A percentile compares a stretch with the other conserved stretches of the same genome.
These are phyloP conservation scores for Vimba vimba DNA, from an alignment of 2,113 vertebrate species.

Conservation along the genomic window DNA sequence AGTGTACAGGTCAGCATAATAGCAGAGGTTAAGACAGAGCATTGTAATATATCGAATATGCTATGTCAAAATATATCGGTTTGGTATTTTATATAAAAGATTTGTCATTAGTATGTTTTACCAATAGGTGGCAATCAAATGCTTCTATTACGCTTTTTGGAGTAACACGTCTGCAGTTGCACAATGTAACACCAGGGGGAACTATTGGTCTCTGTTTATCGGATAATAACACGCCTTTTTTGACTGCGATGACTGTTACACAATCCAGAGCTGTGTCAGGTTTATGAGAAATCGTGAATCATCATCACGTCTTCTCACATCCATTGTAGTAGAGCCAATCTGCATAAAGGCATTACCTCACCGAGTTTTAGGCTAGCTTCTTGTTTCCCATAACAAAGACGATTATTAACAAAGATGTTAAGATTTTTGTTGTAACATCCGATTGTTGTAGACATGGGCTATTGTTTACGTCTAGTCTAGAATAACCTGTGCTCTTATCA, in stretches of 20 bases:
- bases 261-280: conserved; percentile 2
- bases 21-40: not conserved
- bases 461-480: not conserved
- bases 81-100: not conserved
- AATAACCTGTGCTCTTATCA: conserved; percentile 23
- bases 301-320: conserved; percentile 17
- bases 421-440: not conserved
- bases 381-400: not conserved
- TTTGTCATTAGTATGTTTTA: not conserved
- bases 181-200: not conserved
- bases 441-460: not conserved
- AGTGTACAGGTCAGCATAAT: not conserved
- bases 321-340: not conserved
- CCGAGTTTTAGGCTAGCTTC: not conserved
- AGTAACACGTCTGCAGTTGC: not conserved
- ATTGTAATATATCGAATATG: not conserved
- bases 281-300: conserved; percentile 32
- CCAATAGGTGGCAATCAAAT: conserved; percentile 15
- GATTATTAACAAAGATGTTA: not conserved
- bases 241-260: conserved; percentile 14
- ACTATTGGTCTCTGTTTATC: not conserved
- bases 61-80: not conserved
- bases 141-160: not conserved
- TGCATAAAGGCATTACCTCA: conserved; percentile 13
- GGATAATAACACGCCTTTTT: not conserved